Evolutionary conservation across 2,113 vertebrate species (phyloP), one percentile per base, ranked within the genome.

Genomic region (Chaetodon trifascialis): DNA sequence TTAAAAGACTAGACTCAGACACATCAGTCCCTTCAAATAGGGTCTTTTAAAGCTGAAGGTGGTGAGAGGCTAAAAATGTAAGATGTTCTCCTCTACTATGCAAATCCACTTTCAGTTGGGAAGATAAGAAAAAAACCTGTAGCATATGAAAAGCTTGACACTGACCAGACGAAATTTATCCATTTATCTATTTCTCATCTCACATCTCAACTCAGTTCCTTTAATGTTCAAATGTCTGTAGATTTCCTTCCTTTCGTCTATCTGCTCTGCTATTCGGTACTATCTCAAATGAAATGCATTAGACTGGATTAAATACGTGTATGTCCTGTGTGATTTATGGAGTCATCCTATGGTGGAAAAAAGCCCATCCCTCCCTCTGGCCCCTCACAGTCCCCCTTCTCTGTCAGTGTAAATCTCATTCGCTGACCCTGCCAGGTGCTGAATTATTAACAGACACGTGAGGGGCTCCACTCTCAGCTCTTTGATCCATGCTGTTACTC

Each of bases 371-470:
- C 2, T 49, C 11, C 56, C 56, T 14, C 1, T 71, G 42, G 62
- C 55, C 44, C 58, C 42, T 90, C 47, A 40, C 40, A 4, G 30
- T 4, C 30, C 11, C 44, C 44, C 16, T n/a, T 60, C n/a, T n/a
- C 54, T 58, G 11, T 70, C 74, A 46, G 42, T 68, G 30, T 73
- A 78, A 83, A 85, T 71, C 80, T 74, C 19, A 36, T 66, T 44
- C 3, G 16, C 66, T 81, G 70, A 88, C 62, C 77, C 62, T 0
- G 3, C 23, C 51, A 12, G 44, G 44, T 8, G 36, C 56, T 89
- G 46, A 87, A 81, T 83, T 86, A 87, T 90, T 85, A 85, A 90
- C 70, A 0, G 10, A 68, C 87, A 86, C 10, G 79, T 77, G 84
- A 87, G 78, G 40, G 30, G 17, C 63, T 82, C 70, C 38, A 55